Evolutionary conservation across 2,888 invertebrate genomes (phyloP).

Genomic region (Amorpha juglandis): DNA sequence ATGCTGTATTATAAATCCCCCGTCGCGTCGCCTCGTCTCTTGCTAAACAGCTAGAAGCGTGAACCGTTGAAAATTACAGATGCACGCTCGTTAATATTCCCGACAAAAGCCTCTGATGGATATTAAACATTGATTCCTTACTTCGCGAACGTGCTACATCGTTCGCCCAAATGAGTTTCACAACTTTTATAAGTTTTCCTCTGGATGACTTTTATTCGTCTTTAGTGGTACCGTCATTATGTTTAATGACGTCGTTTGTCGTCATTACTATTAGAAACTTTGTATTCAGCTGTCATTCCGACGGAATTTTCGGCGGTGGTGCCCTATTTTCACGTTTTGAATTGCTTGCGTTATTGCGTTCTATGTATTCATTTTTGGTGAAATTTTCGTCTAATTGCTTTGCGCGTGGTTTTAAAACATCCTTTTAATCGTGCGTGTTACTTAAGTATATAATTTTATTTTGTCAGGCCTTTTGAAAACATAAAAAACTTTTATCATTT

Average conservation of each 20-base stretch:
- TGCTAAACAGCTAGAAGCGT: neutral
- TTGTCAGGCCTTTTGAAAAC: no score
- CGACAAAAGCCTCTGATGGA: conserved; percentile 11
- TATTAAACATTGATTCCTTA: conserved; percentile 36
- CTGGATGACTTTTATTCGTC: conserved; percentile 49
- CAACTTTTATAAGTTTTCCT: conserved; percentile 63
- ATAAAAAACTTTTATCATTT: no score
- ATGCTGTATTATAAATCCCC: neutral
- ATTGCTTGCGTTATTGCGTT: conserved; percentile 28
- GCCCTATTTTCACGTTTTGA: conserved; percentile 34
- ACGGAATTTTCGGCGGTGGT: conserved; percentile 19
- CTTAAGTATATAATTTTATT: no score
- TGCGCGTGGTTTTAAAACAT: neutral
- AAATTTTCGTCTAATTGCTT: conserved; percentile 7
- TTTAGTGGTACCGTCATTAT: conserved; percentile 64
- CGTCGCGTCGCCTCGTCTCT: neutral
- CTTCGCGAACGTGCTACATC: conserved; percentile 35
- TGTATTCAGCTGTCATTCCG: conserved; percentile 47
- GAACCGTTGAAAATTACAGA: neutral
- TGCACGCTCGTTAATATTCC: conserved; percentile 2
- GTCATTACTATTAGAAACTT: conserved; percentile 67
- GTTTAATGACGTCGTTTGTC: conserved; percentile 68
- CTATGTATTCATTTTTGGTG: conserved; percentile 4
- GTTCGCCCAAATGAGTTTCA: conserved; percentile 60
- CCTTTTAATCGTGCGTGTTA: neutral